Base-by-base conservation (phyloP, 2,113 vertebrate species). In the Etheostoma spectabile region DNA sequence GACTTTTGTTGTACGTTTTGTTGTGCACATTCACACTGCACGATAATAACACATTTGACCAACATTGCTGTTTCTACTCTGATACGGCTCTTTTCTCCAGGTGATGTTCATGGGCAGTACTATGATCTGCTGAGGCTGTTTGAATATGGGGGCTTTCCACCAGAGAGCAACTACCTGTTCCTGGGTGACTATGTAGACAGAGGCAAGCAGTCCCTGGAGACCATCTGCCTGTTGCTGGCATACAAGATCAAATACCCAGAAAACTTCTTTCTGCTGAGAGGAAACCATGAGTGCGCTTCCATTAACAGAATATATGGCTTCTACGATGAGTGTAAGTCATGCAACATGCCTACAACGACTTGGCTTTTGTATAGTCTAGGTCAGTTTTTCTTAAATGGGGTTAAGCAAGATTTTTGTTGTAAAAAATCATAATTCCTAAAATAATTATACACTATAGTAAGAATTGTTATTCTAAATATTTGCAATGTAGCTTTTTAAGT, bases 281-380 rank as follows among this genome's bases (percentile, higher is more conserved):
- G 98, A 86, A 99, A 99, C 94, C 98, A 99, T 0, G 98, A 99
- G 92, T 98, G 98, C 8, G 98, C 98, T 91, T 98, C 97, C 94
- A 99, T 99, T 94, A 99, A 99, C 95, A 96, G 98, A 92, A 99
- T 99, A 95, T 99, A 99, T 0, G 97, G 98, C 86, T 99, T 99
- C 93, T 99, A 99, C 0, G 98, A 99, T 0, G 97, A 99, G 91
- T 99, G 98, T 99, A 92, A 97, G 98, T 91, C 22, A 15, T 33
- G 7, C 24, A 2, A 16, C 2, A 70, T 52, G 5, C 38, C 30
- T 27, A 51, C 27, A 22, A 8, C 57, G 42, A 3, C 10, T 33
- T 38, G 12, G 13, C 13, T 42, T 48, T 45, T 49, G 8, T 33
- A 4, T 46, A n/a, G 22, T 63, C 15, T 21, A 42, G 38, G 8